These are phyloP conservation scores for Esox masquinongy DNA, from an alignment of 2,797 vertebrate species.

Conservation along the genomic window DNA sequence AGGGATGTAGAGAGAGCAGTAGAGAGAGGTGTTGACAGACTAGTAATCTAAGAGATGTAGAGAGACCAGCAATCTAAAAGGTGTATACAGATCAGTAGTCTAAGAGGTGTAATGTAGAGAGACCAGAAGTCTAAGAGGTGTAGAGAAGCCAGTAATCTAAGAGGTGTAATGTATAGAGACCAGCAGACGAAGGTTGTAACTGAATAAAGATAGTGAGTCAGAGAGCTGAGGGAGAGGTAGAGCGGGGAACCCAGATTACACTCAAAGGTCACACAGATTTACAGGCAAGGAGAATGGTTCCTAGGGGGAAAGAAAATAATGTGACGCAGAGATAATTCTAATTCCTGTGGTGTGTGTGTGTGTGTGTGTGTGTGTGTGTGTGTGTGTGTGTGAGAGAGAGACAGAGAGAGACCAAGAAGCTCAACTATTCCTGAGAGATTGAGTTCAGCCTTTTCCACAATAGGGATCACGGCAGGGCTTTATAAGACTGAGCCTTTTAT, in stretches of 20 bases:
- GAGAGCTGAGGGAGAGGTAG: not conserved
- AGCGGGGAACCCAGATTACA: slow-evolving; percentile 5
- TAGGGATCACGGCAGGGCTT: not conserved
- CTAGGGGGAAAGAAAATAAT: slow-evolving; percentile 3
- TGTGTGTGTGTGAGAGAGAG: no score
- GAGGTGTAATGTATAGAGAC: no score
- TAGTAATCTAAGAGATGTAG: no score
- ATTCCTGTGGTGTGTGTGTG: not conserved
- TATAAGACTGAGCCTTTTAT: not conserved
- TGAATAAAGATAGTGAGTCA: not conserved
- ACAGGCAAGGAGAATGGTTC: slow-evolving; percentile 9
- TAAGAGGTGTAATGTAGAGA: no score
- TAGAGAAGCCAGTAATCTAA: no score
- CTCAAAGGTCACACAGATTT: slow-evolving; percentile 14
- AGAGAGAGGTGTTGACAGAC: no score
- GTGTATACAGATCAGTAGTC: no score
- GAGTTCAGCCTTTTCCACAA: not conserved
- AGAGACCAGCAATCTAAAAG: no score
- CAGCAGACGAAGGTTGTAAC: not conserved
- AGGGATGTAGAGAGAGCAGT: no score
- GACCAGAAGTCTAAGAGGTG: no score
- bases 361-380: no score
- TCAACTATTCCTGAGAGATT: not conserved
- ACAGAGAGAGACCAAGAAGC: not conserved
- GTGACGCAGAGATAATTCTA: not conserved